Evolutionary conservation across 2,797 vertebrate species (phyloP).

Genomic region (Acanthiza pusilla): DNA sequence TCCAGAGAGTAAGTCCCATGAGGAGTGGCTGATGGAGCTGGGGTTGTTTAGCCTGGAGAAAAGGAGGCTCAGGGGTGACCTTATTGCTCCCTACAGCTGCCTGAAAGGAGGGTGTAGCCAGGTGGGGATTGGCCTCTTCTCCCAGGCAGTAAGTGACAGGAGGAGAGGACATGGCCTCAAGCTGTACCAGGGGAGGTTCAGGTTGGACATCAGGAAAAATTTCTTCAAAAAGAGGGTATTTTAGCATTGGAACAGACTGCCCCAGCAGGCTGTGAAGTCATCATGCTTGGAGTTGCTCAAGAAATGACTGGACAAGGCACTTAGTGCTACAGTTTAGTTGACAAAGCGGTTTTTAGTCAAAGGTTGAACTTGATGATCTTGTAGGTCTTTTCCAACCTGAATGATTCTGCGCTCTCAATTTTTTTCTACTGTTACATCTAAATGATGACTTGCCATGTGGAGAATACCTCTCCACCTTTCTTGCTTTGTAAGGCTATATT

Average conservation of each 20-base stretch:
- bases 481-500: neutral
- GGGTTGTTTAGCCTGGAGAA: neutral
- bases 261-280: neutral
- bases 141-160: neutral
- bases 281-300: no score
- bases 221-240: neutral
- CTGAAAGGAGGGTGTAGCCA: neutral
- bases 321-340: neutral
- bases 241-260: neutral
- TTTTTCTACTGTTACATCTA: neutral
- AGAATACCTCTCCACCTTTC: neutral
- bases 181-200: neutral
- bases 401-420: neutral
- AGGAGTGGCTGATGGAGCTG: neutral
- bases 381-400: neutral
- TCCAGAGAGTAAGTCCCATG: neutral
- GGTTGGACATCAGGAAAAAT: neutral
- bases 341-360: neutral
- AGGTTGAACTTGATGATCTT: neutral
- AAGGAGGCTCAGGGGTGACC: neutral
- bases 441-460: neutral
- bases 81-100: neutral
- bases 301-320: neutral
- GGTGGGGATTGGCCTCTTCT: rapidly evolving
- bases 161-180: neutral